Evolutionary conservation across 2,888 invertebrate genomes (phyloP), one percentile per base, ranked within the genome.

Genomic region (Dasysyrphus albostriatus): DNA sequence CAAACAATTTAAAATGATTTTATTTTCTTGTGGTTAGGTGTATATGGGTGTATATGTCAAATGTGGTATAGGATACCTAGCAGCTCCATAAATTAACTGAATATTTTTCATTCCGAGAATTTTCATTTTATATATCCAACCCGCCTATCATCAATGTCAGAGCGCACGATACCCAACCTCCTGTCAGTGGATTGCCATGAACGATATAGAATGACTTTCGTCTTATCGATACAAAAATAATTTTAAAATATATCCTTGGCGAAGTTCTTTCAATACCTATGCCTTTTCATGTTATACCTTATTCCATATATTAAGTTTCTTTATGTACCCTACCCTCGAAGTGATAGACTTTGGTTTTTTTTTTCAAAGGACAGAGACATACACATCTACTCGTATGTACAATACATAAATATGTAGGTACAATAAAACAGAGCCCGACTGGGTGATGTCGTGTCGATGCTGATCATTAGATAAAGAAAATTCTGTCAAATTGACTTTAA

Each of bases 401-500:
- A n/a, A 1, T 42, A 4, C 10, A 12, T 6, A 1, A 42, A 14
- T 47, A 49, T 49, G 49, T 19, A 19, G 3, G 47, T 19, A 19
- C 4, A 49, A 16, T 14, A 12, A 44, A 47, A 16, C 14, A 61
- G 19, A 59, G 16, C 34, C 59, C 59, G n/a, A 39, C 37, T 37
- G 61, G 49, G 39, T 74, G 61, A 14, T 24, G 12, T 24, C 49
- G 12, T 61, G 73, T 63, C 29, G n/a, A 29, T 76, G 56, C 32
- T 14, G 39, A 67, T 69, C 61, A 47, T 56, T 47, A 19, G 54
- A 79, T 47, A 74, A 69, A 49, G 16, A 72, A 77, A 51, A 59
- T 59, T 78, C 54, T 54, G 29, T 44, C 61, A 19, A 83, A 79
- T 83, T 83, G 79, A 73, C 79, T 83, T 79, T 78, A 83, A 83